Evolutionary conservation across 1,140 invertebrate species (phyloP).

Genomic region (Lycorma delicatula): DNA sequence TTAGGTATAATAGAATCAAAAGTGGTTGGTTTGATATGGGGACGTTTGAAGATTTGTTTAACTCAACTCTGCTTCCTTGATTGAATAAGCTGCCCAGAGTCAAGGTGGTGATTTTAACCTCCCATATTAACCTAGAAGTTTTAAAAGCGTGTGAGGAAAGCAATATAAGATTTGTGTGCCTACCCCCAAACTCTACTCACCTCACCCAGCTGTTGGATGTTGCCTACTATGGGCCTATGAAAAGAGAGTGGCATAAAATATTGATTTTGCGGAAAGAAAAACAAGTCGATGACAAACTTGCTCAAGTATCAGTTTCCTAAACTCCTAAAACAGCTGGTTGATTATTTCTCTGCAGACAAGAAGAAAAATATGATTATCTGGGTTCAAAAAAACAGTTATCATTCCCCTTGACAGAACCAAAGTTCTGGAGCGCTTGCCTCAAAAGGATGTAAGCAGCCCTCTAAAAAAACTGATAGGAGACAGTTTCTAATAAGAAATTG

Average conservation of each 20-base stretch:
- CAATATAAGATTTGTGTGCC: slow-evolving; percentile 36
- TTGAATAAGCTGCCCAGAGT: slow-evolving; percentile 18
- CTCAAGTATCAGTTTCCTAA: no score
- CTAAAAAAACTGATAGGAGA: no score
- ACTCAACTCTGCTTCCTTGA: slow-evolving; percentile 25
- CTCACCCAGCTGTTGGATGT: slow-evolving; percentile 40
- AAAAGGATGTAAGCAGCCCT: no score
- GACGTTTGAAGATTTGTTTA: slow-evolving; percentile 37
- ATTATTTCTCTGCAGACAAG: no score
- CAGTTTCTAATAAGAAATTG: no score
- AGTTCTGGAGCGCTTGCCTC: no score
- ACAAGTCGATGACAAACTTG: no score
- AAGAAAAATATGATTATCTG: no score
- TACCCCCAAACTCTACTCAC: slow-evolving; percentile 39
- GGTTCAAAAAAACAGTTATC: no score
- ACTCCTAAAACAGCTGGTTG: no score
- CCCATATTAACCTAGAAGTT: slow-evolving; percentile 32
- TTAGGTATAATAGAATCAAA: slow-evolving; percentile 33
- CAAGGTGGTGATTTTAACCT: slow-evolving; percentile 31
- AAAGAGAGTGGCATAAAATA: slow-evolving; percentile 35
- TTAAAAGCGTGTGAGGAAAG: slow-evolving; percentile 33
- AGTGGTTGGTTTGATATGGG: slow-evolving; percentile 34
- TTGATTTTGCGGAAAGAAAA: slow-evolving; percentile 33
- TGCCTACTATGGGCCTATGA: slow-evolving; percentile 35
- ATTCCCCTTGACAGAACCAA: no score